These are phyloP conservation scores for Helarctos malayanus DNA, from an alignment of 2,797 vertebrate species.

Conservation along the genomic window DNA sequence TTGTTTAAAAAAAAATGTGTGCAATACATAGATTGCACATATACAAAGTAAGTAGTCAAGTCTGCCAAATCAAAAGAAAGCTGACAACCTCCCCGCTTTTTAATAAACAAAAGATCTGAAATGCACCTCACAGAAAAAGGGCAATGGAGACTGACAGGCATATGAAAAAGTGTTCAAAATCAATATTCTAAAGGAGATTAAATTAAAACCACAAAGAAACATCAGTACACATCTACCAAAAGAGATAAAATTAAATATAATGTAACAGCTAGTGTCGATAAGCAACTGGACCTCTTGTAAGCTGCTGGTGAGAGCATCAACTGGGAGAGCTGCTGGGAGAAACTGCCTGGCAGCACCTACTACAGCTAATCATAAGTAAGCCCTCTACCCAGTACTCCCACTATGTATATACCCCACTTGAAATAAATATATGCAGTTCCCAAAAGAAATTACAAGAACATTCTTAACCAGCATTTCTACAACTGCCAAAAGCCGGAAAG, in stretches of 20 bases:
- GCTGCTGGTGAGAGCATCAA: background rate
- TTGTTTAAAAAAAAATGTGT: background rate
- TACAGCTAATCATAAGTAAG: background rate
- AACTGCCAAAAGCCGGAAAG: background rate
- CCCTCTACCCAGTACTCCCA: background rate
- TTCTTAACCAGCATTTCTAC: background rate
- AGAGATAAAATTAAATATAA: background rate
- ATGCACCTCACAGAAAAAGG: background rate
- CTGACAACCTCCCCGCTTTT: background rate
- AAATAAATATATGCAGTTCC: background rate
- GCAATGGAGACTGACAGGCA: background rate
- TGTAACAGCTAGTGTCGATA: background rate
- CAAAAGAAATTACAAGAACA: background rate
- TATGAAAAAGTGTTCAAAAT: background rate
- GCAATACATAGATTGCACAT: background rate
- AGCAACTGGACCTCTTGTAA: background rate
- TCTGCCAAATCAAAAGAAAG: conserved; percentile 13
- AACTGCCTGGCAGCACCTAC: background rate
- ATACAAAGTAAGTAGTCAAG: background rate
- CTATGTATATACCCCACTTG: background rate
- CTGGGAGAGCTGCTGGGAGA: background rate
- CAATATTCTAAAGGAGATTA: conserved; percentile 12
- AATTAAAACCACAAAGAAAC: conserved; percentile 5
- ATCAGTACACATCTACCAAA: background rate
- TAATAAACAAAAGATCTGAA: background rate